A percentile compares a stretch with the other conserved stretches of the same genome.
phyloP scores from a whole-genome alignment of 2,888 invertebrate genomes.

The Chaetoderma sp. region DNA sequence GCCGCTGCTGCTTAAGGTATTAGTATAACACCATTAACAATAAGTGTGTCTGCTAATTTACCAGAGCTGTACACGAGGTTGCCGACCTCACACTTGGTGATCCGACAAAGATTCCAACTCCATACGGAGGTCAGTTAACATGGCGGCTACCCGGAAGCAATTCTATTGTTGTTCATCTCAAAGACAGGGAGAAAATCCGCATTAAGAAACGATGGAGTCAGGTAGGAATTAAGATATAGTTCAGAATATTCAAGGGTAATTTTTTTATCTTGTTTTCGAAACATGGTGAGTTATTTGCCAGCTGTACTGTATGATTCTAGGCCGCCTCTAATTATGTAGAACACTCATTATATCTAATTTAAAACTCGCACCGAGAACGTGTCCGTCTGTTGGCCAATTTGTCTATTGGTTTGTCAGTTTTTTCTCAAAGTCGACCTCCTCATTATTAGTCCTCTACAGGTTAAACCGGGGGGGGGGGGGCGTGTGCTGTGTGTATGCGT shows the following conservation, averaged over 20 bases:
- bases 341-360: background rate
- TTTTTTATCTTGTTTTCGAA: background rate
- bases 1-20: too few species aligned
- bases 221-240: conserved; percentile 37
- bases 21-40: too few species aligned
- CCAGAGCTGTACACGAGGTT: conserved; percentile 83
- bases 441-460: too few species aligned
- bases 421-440: too few species aligned
- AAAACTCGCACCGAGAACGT: too few species aligned
- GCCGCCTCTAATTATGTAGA: background rate
- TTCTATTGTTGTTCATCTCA: conserved; percentile 94
- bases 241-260: background rate
- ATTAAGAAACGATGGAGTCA: conserved; percentile 93
- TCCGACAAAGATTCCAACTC: conserved; percentile 92
- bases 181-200: conserved; percentile 95
- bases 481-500: too few species aligned
- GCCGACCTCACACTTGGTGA: conserved; percentile 85
- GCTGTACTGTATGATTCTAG: background rate
- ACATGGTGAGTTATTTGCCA: too few species aligned
- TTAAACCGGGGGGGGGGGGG: too few species aligned
- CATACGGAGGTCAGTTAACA: conserved; percentile 92
- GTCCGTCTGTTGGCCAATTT: too few species aligned
- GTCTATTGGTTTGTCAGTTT: too few species aligned
- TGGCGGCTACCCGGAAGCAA: conserved; percentile 98
- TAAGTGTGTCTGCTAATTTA: too few species aligned